Evolutionary conservation across 2,113 vertebrate genomes (phyloP).

Genomic region (Corvus moneduloides): DNA sequence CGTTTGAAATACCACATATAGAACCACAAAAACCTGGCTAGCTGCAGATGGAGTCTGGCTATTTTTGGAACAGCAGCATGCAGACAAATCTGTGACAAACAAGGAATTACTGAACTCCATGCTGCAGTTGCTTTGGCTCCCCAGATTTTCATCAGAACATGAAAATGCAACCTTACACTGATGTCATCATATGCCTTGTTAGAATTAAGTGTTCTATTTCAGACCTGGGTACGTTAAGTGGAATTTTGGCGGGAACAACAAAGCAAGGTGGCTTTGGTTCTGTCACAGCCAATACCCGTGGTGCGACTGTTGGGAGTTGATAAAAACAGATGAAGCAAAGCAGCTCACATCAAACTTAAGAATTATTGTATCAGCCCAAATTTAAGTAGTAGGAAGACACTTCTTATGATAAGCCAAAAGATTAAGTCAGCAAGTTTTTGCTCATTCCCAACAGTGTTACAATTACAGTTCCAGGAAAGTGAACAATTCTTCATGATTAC

Average conservation of each 20-base stretch:
- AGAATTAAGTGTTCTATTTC: not conserved
- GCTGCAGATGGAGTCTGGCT: not conserved
- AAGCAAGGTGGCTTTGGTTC: not conserved
- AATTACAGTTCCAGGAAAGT: not conserved
- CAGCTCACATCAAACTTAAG: not conserved
- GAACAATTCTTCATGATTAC: not conserved
- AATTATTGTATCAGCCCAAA: not conserved
- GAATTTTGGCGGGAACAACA: not conserved
- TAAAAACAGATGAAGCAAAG: not conserved
- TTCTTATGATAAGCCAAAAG: not conserved
- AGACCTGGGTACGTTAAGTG: not conserved
- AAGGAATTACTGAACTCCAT: not conserved
- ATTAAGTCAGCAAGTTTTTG: not conserved
- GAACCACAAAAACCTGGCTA: not conserved
- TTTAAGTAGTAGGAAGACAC: not conserved
- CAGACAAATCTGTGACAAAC: not conserved
- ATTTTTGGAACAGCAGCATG: rapidly evolving
- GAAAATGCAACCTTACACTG: not conserved
- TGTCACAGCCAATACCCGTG: not conserved
- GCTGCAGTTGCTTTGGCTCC: not conserved
- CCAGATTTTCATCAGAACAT: not conserved
- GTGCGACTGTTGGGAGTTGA: not conserved
- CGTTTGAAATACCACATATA: not conserved
- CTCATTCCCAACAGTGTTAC: not conserved
- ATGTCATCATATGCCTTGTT: not conserved